Base-by-base conservation (phyloP, 2,888 invertebrate species). In the Metacarcinus magister region DNA sequence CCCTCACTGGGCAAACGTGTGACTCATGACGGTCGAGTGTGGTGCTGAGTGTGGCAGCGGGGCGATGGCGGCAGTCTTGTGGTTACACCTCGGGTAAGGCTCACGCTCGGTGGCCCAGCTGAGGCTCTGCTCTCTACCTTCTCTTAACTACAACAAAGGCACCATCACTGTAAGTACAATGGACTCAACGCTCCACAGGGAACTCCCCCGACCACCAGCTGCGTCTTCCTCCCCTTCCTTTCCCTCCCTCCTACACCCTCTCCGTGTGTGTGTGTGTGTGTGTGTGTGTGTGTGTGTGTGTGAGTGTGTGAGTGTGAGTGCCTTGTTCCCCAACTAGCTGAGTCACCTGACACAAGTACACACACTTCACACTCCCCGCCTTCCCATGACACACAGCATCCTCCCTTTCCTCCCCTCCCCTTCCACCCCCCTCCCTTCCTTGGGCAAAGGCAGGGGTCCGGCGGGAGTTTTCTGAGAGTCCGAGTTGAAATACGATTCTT, bases 161-260 rank as follows among this genome's bases (percentile, higher is more conserved):
- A 96, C 96, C 96, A 96, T 95, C 95, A 96, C 96, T 96, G 96
- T 96, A 96, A 96, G 96, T 96, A 96, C 96, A 96, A 96, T 93
- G 94, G 94, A 96, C 96, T 92, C 91, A n/a, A 94, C 92, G 39
- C 94, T 75, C 94, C 91, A 94, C 94, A 46, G 46, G 92, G 94
- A 96, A 96, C 96, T 94, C 96, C 92, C 90, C 95, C 93, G 90
- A 90, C 95, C 89, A 43, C 89, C 93, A 54, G 89, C 93, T 93
- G 54, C 60, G 54, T 91, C 60, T 43, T n/a, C 48, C 43, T 87
- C 48, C 92, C 43, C n/a, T 19, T 1, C 39, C 60, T 43, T 5
- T 43, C 91, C 90, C 16, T n/a, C 44, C 46, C 44, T 39, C 89
- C 32, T 3, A n/a, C 39, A 39, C 89, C 5, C 19, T 89, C 32